Base-by-base conservation (phyloP, 1,140 invertebrate species). In the Eueides isabella region DNA sequence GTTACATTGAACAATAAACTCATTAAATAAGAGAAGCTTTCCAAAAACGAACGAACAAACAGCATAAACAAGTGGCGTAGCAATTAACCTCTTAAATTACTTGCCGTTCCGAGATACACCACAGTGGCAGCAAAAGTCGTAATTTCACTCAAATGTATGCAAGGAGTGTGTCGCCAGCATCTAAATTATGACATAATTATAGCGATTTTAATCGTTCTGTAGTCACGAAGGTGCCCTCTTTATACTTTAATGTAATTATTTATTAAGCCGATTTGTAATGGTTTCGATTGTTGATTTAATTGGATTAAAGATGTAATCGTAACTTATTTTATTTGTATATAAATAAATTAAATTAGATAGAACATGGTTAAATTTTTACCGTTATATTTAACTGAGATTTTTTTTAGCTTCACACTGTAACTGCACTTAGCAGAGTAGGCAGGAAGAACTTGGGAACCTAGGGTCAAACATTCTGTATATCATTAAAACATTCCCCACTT, bases 101-200 rank as follows among this genome's bases (percentile, higher is more conserved):
- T 71, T 72, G 74, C 67, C 48, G 48, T 48, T 41, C 63, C 67
- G 65, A 67, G 64, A 75, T 64, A 71, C 61, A 71, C 67, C 73
- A 68, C 72, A 44, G 71, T 33, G 66, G 65, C 65, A 63, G 48
- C n/a, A 26, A n/a, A 23, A 55, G 64, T 68, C 61, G 76, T 77
- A 78, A 78, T 75, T 81, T 70, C 67, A 77, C 72, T 41, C 71
- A 84, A 86, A 86, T 86, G 75, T 82, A 86, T 81, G 80, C 81
- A 79, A 83, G 79, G 73, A 83, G 79, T 72, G 78, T 74, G 79
- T 72, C 80, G 76, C 74, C 70, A 70, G 61, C 74, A 79, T 68
- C 79, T 81, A 78, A 85, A 79, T 83, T 87, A 85, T 84, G 80
- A 85, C 78, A 78, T 84, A 81, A 88, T 89, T 88, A 88, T 84